These are phyloP conservation scores for Athalia circularis DNA, from an alignment of 2,888 invertebrate genomes.

Conservation along the genomic window DNA sequence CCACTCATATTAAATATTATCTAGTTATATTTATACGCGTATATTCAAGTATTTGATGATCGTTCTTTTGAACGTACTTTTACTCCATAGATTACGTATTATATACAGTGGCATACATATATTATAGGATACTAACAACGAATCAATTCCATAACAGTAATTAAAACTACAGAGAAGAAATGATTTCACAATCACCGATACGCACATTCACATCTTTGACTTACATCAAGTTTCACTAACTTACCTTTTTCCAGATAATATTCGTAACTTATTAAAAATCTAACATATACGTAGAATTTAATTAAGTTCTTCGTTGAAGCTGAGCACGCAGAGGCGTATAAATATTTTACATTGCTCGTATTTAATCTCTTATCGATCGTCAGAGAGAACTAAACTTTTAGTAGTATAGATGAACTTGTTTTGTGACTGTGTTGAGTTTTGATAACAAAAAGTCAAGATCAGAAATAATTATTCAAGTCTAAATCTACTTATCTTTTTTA, in stretches of 20 bases:
- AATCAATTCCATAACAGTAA: constrained; percentile 27
- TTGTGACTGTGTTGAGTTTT: constrained; percentile 12
- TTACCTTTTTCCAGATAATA: constrained; percentile 12
- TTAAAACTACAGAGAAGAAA: constrained; percentile 19
- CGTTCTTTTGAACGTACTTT: constrained; percentile 30
- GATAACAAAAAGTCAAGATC: constrained; percentile 1
- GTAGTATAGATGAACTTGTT: background rate
- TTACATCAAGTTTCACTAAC: constrained; percentile 31
- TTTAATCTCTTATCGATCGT: constrained; percentile 11
- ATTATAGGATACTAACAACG: constrained; percentile 19
- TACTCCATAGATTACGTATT: constrained; percentile 28
- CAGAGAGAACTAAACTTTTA: constrained; percentile 13
- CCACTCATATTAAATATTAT: constrained; percentile 3
- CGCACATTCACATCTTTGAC: constrained; percentile 24
- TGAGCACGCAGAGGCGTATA: background rate
- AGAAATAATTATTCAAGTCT: background rate
- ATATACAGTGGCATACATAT: constrained; percentile 35
- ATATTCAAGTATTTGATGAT: constrained; percentile 26
- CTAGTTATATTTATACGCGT: background rate
- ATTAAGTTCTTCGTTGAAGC: constrained; percentile 23
- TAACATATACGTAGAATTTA: constrained; percentile 20
- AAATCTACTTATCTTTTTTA: constrained; percentile 64
- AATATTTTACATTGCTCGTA: constrained; percentile 12
- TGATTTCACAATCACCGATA: constrained; percentile 21
- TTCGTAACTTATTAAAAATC: constrained; percentile 20